These are phyloP conservation scores for Alauda arvensis DNA, from an alignment of 2,797 vertebrate species.

Conservation along the genomic window DNA sequence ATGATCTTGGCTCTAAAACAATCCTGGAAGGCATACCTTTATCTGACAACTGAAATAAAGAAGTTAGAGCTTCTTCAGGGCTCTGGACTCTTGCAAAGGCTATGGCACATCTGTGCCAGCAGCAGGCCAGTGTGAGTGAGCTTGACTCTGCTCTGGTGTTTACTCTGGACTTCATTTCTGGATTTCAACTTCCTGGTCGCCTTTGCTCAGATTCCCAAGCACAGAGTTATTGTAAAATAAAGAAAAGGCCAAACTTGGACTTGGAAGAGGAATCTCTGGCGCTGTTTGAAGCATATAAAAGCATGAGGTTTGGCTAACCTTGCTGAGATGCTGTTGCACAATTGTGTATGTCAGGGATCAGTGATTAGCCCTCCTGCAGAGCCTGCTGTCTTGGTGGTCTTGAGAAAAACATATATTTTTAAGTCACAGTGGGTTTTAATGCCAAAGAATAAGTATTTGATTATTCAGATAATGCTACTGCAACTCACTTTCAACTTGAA, in stretches of 20 bases:
- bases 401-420: slow-evolving; percentile 17
- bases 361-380: background rate
- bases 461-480: slow-evolving; percentile 50
- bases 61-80: background rate
- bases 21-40: background rate
- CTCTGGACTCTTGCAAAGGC: background rate
- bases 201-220: slow-evolving; percentile 40
- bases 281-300: slow-evolving; percentile 30
- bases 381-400: slow-evolving; percentile 49
- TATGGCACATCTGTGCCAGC: background rate
- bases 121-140: background rate
- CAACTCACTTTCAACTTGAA: background rate
- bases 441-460: slow-evolving; percentile 16
- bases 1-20: background rate
- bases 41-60: background rate
- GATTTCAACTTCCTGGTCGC: slow-evolving; percentile 42
- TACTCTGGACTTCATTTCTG: slow-evolving; percentile 25
- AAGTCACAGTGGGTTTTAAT: slow-evolving; percentile 24
- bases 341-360: slow-evolving; percentile 22
- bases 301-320: slow-evolving; percentile 51
- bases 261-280: slow-evolving; percentile 34
- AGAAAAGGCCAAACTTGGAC: slow-evolving; percentile 7
- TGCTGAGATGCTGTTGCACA: slow-evolving; percentile 41
- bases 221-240: slow-evolving; percentile 35
- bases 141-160: background rate